Evolutionary conservation across 2,888 invertebrate genomes (phyloP), one percentile per base, ranked within the genome.

Genomic region (Lasioglossum villosulum): DNA sequence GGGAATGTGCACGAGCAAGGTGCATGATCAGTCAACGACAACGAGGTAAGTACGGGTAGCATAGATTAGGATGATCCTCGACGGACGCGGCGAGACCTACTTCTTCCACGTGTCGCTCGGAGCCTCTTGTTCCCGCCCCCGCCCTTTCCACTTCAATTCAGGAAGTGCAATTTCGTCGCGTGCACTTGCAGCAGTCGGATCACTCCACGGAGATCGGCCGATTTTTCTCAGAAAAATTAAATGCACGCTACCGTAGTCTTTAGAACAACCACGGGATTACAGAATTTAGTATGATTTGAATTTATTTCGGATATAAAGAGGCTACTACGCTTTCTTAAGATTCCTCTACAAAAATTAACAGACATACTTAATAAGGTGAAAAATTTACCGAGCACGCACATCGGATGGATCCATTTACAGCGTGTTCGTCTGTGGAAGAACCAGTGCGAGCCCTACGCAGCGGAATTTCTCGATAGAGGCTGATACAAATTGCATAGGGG

Each of bases 1-100:
- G 34, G 66, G 34, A 70, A 37, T 37, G 86, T 75, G 87, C 87
- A 87, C 68, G 87, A 87, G 71, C 78, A 80, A 87, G 86, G 86
- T 87, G 87, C 87, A 87, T 87, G 87, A 87, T 86, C 86, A 87
- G 86, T 87, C 86, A 86, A 86, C 79, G 86, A 77, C 86, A 87
- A 87, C 86, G 86, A 86, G 86, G 86, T 86, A 87, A 87, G 86
- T 86, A 84, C 78, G 76, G 59, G 75, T 78, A 86, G 80, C 77
- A 56, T 70, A 80, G 86, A 87, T 86, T 75, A 86, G 84, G 86
- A 83, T 79, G 85, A 85, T 85, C 81, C 85, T 82, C 81, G 82
- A 45, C 78, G 68, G 78, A 73, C 75, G 70, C 39, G 39, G 45
- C 82, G 76, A 80, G 84, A 86, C 86, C 86, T 86, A 86, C 77